Evolutionary conservation across 2,797 vertebrate species (phyloP), one percentile per base, ranked within the genome.

Genomic region (Premnoplex brunnescens): DNA sequence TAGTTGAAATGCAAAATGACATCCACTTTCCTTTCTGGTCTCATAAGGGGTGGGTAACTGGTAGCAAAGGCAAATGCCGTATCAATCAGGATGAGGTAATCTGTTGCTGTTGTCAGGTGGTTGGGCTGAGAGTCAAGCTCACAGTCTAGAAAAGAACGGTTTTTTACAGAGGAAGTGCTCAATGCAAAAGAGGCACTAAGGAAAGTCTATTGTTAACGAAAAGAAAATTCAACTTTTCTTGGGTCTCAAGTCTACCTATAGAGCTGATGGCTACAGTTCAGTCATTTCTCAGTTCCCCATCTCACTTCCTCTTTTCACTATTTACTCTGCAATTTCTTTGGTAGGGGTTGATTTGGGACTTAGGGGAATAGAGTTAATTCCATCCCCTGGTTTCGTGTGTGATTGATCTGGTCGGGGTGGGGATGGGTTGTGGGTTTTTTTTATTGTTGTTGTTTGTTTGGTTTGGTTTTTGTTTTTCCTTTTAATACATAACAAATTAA

Each of bases 51-150:
- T 1, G 98, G 97, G 68, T 98, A 99, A 89, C 98, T 98, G 41
- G 98, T 96, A 85, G 98, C 98, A 71, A 98, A 96, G n/a, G 95
- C 97, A 95, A 98, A 98, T 0, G 98, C 99, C 1, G 98, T 98
- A 51, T 99, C 99, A 74, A 99, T 96, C 60, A 99, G 97, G 71
- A 93, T 91, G 63, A 99, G 85, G 69, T 96, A 94, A 27, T 96
- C 95, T 88, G 97, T 95, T 9, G 92, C 95, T 59, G 97, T 97
- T 4, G 98, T 99, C 96, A 99, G 95, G 52, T 96, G 96, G 95
- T 99, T 99, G 24, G 98, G 98, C 95, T 98, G 98, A 18, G 91
- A 93, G 80, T 99, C 98, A 55, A 98, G 98, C 51, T 98, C 98
- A 4, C 97, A 97, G 52, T 98, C 99, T 99, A 95, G 91, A 97